Base-by-base conservation (phyloP, 2,888 invertebrate genomes). In the Auanema freiburgensis region DNA sequence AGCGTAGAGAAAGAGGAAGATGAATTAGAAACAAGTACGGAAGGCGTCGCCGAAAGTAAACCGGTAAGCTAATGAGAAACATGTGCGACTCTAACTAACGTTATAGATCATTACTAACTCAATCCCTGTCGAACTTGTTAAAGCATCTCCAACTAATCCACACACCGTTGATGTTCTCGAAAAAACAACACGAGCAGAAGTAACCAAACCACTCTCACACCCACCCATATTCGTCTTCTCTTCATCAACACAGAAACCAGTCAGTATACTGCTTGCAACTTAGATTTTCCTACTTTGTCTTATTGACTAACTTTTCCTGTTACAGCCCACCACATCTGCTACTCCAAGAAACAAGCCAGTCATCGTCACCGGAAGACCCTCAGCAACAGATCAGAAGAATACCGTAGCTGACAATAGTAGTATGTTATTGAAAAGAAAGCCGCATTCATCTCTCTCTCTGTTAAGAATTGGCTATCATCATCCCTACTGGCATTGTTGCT, bases 401-500 rank as follows among this genome's bases (percentile, higher is more conserved):
- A 16, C 25, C n/a, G 25, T 16, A 6, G 55, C 55, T 40, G 33
- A 18, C 41, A 42, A 33, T 6, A 55, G 55, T 21, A 18, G 55
- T 55, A 8, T 33, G 55, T 55, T 25, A 6, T n/a, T n/a, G 8
- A 23, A 23, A 52, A 10, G 6, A 18, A 21, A 8, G 16, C 18
- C 24, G 21, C 16, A 16, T 46, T 46, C 14, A n/a, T 11, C 14
- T 43, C 12, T 3, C 14, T 14, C 6, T 11, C 0, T 44, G 49
- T 70, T 52, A 65, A 78, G 75, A 66, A 23, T 59, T 78, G 16
- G 79, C 79, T 5, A 72, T 83, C 25, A 72, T 83, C 11, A 75
- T 83, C 16, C 81, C 83, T 11, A 68, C 79, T 2, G 67, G 74
- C 43, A 81, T 83, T 46, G 81, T 83, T 12, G 78, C 71, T 53